Percentiles rank a stretch among this genome's conserved stretches.
Conservation (phyloP, 2,888 invertebrate species). For the Anodontia alba region DNA sequence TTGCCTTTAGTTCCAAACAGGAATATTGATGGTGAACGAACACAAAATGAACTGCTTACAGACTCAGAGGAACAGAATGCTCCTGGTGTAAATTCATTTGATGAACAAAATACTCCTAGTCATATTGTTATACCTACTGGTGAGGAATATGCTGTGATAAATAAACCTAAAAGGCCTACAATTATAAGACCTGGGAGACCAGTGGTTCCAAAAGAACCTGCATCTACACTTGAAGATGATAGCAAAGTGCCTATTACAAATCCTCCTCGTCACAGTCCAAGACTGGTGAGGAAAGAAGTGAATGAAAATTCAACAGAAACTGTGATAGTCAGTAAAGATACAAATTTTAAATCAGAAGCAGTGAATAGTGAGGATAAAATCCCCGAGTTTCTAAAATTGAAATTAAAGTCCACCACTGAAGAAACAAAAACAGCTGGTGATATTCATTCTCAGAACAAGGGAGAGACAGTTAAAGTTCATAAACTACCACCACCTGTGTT, state of each 20-base stretch:
- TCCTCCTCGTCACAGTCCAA: conserved; percentile 18
- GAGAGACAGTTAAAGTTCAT: conserved; percentile 14
- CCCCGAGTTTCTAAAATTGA: conserved; percentile 58
- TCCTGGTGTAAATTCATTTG: not conserved
- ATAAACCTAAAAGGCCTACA: conserved; percentile 66
- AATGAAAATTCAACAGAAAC: not conserved
- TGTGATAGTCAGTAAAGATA: not conserved
- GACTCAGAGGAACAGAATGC: not conserved
- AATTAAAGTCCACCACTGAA: conserved; percentile 49
- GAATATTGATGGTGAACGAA: not conserved
- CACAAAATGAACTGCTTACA: not conserved
- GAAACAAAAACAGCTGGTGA: conserved; percentile 22
- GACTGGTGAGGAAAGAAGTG: conserved; percentile 1
- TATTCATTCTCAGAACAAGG: not conserved
- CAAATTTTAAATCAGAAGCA: not conserved
- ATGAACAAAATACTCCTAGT: conserved; percentile 10
- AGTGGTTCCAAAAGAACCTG: not conserved
- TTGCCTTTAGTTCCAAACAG: not conserved
- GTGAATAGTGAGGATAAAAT: not conserved
- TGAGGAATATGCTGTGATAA: conserved; percentile 56
- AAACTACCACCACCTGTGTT: conserved; percentile 28
- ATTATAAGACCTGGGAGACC: conserved; percentile 62
- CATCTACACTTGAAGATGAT: conserved; percentile 12
- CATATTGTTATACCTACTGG: not conserved
- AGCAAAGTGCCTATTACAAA: not conserved